Evolutionary conservation across 2,888 invertebrate genomes (phyloP), one percentile per base, ranked within the genome.

Genomic region (Oscheius myriophilus): DNA sequence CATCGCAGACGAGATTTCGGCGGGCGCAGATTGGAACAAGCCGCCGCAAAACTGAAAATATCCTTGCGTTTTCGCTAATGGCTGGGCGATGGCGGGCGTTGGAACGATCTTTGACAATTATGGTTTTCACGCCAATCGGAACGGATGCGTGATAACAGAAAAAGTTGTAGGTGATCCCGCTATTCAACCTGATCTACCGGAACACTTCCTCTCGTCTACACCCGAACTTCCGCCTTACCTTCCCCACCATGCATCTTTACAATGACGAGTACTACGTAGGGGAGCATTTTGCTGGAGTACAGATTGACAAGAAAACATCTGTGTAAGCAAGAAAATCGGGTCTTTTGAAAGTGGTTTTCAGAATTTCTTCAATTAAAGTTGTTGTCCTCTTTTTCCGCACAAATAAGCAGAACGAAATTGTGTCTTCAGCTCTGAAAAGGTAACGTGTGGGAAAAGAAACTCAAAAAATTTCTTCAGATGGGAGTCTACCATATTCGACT

Each of bases 241-340:
- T 74, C 57, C 82, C 82, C 2, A 82, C 80, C n/a, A 81, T 82
- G 79, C 80, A 80, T 69, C 58, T 82, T n/a, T 82, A 81, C 70
- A 81, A 82, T 58, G 82, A 82, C 70, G 82, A 82, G 54, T 81
- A 79, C 72, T 82, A 82, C 57, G 82, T 82, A 41, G 82, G 80
- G n/a, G 82, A 82, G 55, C 80, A 82, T 66, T 82, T 82, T 54
- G 79, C 78, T 9, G 82, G 82, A 0, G 82, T 82, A 11, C 59
- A 78, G 57, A 74, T 82, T 41, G 78, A 81, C 67, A 65, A 70
- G 26, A 74, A 73, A 21, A 80, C 81, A 6, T 77, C 78, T 67
- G 72, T 78, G 73, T 77, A 59, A 68, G 76, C 49, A 23, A 61
- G 39, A n/a, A n/a, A n/a, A n/a, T n/a, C n/a, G n/a, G n/a, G n/a